Evolutionary conservation across 2,113 vertebrate genomes (phyloP).

Genomic region (Alligator mississippiensis): DNA sequence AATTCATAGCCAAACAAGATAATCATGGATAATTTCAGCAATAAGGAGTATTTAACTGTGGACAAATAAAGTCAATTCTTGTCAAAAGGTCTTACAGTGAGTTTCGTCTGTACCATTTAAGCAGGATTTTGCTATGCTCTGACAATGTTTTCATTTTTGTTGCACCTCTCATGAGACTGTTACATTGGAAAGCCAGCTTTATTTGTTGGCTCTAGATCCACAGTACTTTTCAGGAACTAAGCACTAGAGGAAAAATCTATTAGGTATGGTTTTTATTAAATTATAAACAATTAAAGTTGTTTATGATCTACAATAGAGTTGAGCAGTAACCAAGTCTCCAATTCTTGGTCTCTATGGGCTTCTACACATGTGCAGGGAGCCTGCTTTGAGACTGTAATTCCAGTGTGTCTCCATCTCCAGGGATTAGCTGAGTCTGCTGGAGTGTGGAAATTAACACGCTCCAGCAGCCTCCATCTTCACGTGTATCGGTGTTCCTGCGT

Average conservation of each 20-base stretch:
- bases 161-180: not conserved
- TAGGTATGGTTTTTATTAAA: not conserved
- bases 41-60: not conserved
- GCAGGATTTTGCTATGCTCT: not conserved
- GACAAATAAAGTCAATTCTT: not conserved
- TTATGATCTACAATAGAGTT: not conserved
- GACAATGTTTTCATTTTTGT: not conserved
- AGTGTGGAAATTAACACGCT: too few species aligned
- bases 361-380: too few species aligned
- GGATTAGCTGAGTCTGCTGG: too few species aligned
- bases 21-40: not conserved
- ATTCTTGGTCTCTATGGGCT: not conserved
- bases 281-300: not conserved
- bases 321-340: not conserved
- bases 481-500: too few species aligned
- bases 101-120: not conserved
- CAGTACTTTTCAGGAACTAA: not conserved
- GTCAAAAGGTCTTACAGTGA: not conserved
- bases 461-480: too few species aligned
- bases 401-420: too few species aligned
- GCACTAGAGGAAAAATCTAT: not conserved
- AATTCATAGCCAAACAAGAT: not conserved
- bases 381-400: too few species aligned
- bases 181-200: not conserved
- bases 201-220: not conserved